Evolutionary conservation across 2,888 invertebrate species (phyloP).

Genomic region (Galeopsomyia nigrocyanea): DNA sequence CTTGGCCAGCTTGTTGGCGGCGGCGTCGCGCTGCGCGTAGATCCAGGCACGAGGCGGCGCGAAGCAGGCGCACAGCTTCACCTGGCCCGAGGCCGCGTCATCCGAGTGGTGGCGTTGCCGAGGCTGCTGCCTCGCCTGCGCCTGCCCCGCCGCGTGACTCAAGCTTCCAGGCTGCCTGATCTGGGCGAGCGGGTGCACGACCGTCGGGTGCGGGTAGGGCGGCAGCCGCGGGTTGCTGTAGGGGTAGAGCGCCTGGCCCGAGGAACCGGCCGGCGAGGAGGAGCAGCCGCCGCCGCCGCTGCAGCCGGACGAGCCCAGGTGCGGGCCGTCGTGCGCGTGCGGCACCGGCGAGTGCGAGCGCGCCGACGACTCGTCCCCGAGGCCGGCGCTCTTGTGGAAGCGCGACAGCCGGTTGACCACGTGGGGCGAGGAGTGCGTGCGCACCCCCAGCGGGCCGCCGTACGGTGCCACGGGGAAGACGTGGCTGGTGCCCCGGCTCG

Average conservation of each 20-base stretch:
- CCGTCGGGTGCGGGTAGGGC: slow-evolving; percentile 89
- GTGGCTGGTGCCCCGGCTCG: slow-evolving; percentile 96
- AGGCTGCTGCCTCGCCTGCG: slow-evolving; percentile 65
- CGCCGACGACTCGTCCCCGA: slow-evolving; percentile 76
- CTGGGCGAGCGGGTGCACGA: slow-evolving; percentile 86
- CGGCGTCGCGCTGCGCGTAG: slow-evolving; percentile 66
- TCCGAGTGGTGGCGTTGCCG: slow-evolving; percentile 80
- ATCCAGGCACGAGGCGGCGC: slow-evolving; percentile 84
- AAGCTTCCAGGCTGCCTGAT: slow-evolving; percentile 78
- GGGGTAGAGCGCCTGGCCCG: slow-evolving; percentile 67
- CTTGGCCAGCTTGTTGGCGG: slow-evolving; percentile 63
- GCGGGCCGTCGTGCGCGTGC: too few relatives aligned
- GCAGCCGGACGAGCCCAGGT: too few relatives aligned
- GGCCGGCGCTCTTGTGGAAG: slow-evolving; percentile 96
- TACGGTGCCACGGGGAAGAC: slow-evolving; percentile 97
- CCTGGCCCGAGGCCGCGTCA: slow-evolving; percentile 77
- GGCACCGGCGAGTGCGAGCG: slow-evolving; percentile 63
- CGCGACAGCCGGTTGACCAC: slow-evolving; percentile 94
- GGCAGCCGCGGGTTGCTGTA: slow-evolving; percentile 91
- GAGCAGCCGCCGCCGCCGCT: slow-evolving; percentile 67
- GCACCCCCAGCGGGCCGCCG: slow-evolving; percentile 89
- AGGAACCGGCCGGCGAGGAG: slow-evolving; percentile 73
- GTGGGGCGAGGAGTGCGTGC: slow-evolving; percentile 94
- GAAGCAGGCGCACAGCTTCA: slow-evolving; percentile 85
- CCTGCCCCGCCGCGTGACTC: slow-evolving; percentile 61